A percentile compares a stretch with the other conserved stretches of the same genome.
Evolutionary conservation across 1,140 invertebrate species (phyloP).

Genomic region (Polyergus mexicanus): DNA sequence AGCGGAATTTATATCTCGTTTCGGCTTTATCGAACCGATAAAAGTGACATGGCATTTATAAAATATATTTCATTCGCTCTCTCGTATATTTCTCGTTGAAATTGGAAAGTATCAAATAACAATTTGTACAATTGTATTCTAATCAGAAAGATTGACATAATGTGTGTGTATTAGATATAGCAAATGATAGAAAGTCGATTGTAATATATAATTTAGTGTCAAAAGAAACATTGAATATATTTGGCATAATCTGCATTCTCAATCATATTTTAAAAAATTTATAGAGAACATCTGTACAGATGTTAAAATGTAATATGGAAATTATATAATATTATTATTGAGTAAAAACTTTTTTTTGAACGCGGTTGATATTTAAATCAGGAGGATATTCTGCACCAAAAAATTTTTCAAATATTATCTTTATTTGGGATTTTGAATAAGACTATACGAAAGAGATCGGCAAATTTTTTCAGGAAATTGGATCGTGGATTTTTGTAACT

Average conservation of each 20-base stretch:
- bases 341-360: neutral
- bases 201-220: neutral
- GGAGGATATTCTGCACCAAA: no score
- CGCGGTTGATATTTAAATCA: constrained; percentile 29
- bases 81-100: neutral
- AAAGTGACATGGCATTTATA: neutral
- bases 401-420: no score
- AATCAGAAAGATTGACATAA: neutral
- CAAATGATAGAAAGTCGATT: neutral
- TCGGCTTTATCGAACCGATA: constrained; percentile 5
- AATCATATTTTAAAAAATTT: constrained; percentile 3
- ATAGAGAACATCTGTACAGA: neutral
- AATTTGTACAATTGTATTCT: neutral
- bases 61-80: neutral
- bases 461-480: neutral
- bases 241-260: neutral
- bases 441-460: no score
- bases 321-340: constrained; percentile 18
- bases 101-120: neutral
- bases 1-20: constrained; percentile 26
- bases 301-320: constrained; percentile 21
- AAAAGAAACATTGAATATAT: neutral
- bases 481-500: constrained; percentile 37
- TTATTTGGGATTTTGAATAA: no score
- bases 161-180: neutral